Base-by-base conservation (phyloP, 2,113 vertebrate genomes). In the Megalops atlanticus region DNA sequence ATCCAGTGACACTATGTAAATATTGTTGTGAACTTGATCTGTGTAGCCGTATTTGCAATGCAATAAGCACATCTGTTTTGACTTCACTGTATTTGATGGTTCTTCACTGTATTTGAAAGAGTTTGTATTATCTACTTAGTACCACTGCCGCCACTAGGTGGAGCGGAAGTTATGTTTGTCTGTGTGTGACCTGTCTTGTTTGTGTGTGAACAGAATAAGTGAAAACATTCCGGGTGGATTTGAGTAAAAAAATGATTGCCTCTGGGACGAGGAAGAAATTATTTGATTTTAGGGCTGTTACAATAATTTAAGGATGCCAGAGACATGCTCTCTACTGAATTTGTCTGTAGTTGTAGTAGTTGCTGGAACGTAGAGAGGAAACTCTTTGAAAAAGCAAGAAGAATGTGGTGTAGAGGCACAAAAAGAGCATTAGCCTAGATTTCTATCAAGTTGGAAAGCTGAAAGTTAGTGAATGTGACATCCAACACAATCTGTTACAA, bases 381-480 rank as follows among this genome's bases (percentile, higher is more conserved):
- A n/a, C n/a, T n/a, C n/a, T n/a, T n/a, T n/a, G n/a, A n/a, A n/a
- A n/a, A n/a, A n/a, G n/a, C n/a, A n/a, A n/a, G n/a, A n/a, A n/a
- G n/a, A n/a, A n/a, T n/a, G n/a, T n/a, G n/a, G n/a, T n/a, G n/a
- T n/a, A n/a, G n/a, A n/a, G n/a, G n/a, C n/a, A n/a, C n/a, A n/a
- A n/a, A n/a, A n/a, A 52, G 16, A 45, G 43, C 43, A 45, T 45
- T 45, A 14, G 7, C 43, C 14, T 6, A 45, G 6, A 45, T 45
- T 45, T 45, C 14, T 45, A 45, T 14, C 43, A 45, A n/a, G n/a
- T n/a, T n/a, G n/a, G n/a, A n/a, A n/a, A n/a, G n/a, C n/a, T n/a
- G n/a, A n/a, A n/a, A n/a, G n/a, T n/a, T 64, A 31, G 36, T 72
- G 58, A 47, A 79, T 47, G 40, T 79, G 41, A 79, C 78, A 43